A percentile compares a stretch with the other conserved stretches of the same genome.
Conservation (phyloP, 64 coral and sea anemone genomes). For the Montipora foliosa region DNA sequence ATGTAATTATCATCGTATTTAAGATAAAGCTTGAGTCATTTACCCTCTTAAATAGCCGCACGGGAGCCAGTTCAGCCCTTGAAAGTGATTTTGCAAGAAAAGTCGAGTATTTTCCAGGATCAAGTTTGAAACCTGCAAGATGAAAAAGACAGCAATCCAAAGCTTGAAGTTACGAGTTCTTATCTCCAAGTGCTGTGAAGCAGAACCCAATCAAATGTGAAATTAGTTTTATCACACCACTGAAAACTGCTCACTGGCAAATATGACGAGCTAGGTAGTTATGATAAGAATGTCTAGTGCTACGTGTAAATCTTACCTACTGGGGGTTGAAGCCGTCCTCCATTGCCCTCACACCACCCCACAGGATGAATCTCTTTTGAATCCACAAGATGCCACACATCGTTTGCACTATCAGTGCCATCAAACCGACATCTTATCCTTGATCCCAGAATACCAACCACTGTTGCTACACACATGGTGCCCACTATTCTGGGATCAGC, state of each 20-base stretch:
- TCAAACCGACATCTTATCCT: conserved; percentile 94
- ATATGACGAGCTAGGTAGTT: background rate
- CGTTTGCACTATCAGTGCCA: conserved; percentile 90
- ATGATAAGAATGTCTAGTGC: too few species aligned
- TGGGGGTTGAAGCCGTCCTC: conserved; percentile 87
- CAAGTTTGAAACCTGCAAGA: conserved; percentile 76
- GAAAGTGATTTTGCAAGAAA: conserved; percentile 81
- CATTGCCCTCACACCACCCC: conserved; percentile 98
- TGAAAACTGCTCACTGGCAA: background rate
- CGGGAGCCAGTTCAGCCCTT: conserved; percentile 76
- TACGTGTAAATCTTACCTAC: conserved; percentile 63
- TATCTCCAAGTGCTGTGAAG: background rate
- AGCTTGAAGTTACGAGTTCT: too few species aligned
- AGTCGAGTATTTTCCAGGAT: conserved; percentile 76
- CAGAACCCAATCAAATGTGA: background rate
- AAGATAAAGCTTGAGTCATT: background rate
- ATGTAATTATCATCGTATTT: too few species aligned
- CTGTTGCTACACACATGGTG: conserved; percentile 87
- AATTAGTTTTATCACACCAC: background rate
- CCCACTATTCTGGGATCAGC: conserved; percentile 92
- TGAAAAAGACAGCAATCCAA: background rate
- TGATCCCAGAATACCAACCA: conserved; percentile 87
- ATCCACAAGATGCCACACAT: conserved; percentile 96
- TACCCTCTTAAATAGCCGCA: conserved; percentile 91
- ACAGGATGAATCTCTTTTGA: conserved; percentile 95